phyloP scores from a whole-genome alignment of 2,888 invertebrate species.

The Sarcophaga rosellei region DNA sequence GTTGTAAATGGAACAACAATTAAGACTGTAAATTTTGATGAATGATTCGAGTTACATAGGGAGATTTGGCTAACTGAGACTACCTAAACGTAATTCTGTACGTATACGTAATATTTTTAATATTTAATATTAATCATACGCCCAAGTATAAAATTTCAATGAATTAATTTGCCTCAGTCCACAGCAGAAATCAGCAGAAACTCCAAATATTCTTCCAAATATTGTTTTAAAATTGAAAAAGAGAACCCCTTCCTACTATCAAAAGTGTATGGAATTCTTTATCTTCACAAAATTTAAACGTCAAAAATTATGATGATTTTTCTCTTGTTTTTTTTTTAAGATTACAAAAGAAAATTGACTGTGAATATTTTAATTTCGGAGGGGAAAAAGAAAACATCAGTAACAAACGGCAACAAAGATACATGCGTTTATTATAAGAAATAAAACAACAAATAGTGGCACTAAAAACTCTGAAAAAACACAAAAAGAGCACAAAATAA shows the following conservation, averaged over 20 bases:
- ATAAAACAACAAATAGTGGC: slow-evolving; percentile 14
- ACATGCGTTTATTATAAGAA: slow-evolving; percentile 10
- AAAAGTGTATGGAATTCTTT: not conserved
- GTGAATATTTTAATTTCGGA: slow-evolving; percentile 62
- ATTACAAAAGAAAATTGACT: slow-evolving; percentile 69
- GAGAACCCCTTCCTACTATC: too few species aligned
- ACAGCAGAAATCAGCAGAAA: too few species aligned
- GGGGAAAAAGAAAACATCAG: not conserved
- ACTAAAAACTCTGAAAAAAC: slow-evolving; percentile 10
- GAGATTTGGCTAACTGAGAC: too few species aligned
- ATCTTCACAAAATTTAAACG: not conserved
- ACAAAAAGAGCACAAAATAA: not conserved
- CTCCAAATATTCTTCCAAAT: too few species aligned
- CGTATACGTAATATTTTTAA: too few species aligned
- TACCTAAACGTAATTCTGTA: too few species aligned
- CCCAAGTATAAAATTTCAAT: too few species aligned
- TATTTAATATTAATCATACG: too few species aligned
- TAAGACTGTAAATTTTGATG: too few species aligned
- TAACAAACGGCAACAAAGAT: not conserved
- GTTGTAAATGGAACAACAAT: too few species aligned
- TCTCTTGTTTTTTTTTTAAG: not conserved
- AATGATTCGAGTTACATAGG: too few species aligned
- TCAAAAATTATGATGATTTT: slow-evolving; percentile 41
- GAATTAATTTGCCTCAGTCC: too few species aligned
- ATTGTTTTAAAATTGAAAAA: not conserved